phyloP scores from a whole-genome alignment of 2,113 vertebrate species.

The Platycercus adscitus region DNA sequence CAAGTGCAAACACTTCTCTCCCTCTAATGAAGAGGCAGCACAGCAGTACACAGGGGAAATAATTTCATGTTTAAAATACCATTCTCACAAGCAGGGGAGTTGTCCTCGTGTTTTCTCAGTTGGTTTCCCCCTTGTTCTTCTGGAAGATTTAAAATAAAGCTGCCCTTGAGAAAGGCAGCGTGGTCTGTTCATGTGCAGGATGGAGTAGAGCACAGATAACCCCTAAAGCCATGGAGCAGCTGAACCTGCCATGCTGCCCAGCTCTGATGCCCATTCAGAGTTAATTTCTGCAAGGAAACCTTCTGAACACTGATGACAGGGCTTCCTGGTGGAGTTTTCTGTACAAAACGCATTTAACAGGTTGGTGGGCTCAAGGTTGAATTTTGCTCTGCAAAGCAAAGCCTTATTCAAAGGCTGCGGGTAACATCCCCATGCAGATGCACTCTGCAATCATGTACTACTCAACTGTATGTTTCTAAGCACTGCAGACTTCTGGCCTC shows the following conservation, averaged over 20 bases:
- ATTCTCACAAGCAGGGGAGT: neutral
- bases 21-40: neutral
- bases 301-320: neutral
- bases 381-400: neutral
- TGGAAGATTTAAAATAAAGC: neutral
- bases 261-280: neutral
- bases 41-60: neutral
- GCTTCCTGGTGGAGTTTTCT: neutral
- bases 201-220: neutral
- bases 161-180: neutral
- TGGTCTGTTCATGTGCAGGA: neutral
- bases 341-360: neutral
- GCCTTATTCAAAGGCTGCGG: neutral
- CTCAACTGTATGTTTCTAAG: neutral
- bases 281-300: neutral
- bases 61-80: neutral
- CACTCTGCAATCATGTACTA: neutral
- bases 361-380: neutral
- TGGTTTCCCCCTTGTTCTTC: neutral
- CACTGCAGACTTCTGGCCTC: neutral
- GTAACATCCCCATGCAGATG: neutral
- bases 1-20: neutral
- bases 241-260: fast-evolving
- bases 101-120: neutral
- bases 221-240: neutral